These are phyloP conservation scores for Sinocyclocheilus anophthalmus DNA, from an alignment of 2,113 vertebrate genomes.

Conservation along the genomic window DNA sequence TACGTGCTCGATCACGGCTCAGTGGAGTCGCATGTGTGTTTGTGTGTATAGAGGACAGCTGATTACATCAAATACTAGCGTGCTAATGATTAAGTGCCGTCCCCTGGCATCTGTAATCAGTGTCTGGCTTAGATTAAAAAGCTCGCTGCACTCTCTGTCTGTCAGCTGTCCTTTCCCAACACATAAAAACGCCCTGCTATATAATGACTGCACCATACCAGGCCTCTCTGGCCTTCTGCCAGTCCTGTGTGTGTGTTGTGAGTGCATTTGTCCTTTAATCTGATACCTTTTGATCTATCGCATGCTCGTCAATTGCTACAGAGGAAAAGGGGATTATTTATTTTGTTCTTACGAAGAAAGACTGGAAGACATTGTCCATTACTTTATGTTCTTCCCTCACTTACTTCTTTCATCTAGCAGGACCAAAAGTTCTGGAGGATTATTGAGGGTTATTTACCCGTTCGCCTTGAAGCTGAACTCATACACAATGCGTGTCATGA, in stretches of 20 bases:
- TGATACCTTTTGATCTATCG: constrained; percentile 76
- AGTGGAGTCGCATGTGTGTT: constrained; percentile 58
- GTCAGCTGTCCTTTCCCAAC: constrained; percentile 79
- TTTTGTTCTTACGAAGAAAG: constrained; percentile 42
- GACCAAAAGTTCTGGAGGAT: background rate
- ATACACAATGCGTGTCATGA: background rate
- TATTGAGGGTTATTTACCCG: background rate
- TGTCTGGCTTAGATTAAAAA: constrained; percentile 78
- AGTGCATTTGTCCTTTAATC: constrained; percentile 64
- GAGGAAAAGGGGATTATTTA: constrained; percentile 68
- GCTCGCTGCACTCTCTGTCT: constrained; percentile 73
- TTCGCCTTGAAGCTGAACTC: background rate
- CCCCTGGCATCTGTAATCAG: constrained; percentile 81
- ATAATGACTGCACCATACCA: constrained; percentile 73
- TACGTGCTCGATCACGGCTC: constrained; percentile 45
- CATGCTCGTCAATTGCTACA: constrained; percentile 64
- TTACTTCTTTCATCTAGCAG: constrained; percentile 16
- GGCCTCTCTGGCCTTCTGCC: constrained; percentile 71
- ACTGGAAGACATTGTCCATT: constrained; percentile 44
- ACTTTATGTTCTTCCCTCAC: constrained; percentile 25
- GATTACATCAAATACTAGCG: constrained; percentile 74
- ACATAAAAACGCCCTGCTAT: constrained; percentile 67
- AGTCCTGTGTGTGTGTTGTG: constrained; percentile 55
- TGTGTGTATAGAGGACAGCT: constrained; percentile 60
- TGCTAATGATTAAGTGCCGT: constrained; percentile 76